Evolutionary conservation across 2,888 invertebrate genomes (phyloP).

Genomic region (Pyrocoelia pectoralis): DNA sequence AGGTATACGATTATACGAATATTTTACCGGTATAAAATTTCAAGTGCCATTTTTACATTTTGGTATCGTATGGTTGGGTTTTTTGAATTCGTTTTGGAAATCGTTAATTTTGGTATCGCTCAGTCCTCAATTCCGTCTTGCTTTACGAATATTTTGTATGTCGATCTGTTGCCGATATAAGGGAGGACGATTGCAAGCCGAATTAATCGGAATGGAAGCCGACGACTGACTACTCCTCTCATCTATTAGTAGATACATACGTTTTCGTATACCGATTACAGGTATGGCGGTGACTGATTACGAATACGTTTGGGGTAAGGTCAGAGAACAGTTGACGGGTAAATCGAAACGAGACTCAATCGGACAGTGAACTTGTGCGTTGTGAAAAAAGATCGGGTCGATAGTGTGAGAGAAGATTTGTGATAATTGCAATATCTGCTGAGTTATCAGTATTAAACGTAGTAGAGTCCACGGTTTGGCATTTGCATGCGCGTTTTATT

Average conservation of each 20-base stretch:
- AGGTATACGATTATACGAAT: conserved; percentile 80
- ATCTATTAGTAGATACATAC: conserved; percentile 45
- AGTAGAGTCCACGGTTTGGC: too few relatives aligned
- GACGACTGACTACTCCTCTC: conserved; percentile 72
- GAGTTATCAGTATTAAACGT: neutral
- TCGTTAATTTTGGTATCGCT: conserved; percentile 87
- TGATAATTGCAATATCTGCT: conserved; percentile 18
- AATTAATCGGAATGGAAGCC: conserved; percentile 85
- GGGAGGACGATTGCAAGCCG: conserved; percentile 82
- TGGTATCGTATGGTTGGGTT: conserved; percentile 93
- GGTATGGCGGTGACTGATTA: conserved; percentile 56
- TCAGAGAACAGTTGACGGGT: conserved; percentile 41
- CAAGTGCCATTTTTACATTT: conserved; percentile 89
- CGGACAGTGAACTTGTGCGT: neutral
- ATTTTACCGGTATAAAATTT: conserved; percentile 67
- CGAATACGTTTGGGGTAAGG: conserved; percentile 54
- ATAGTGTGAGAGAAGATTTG: conserved; percentile 4
- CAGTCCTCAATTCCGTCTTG: conserved; percentile 92
- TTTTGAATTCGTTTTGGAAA: conserved; percentile 96
- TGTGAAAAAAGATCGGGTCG: too few relatives aligned
- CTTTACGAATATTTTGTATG: conserved; percentile 86
- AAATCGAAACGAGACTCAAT: conserved; percentile 16
- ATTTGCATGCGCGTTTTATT: too few relatives aligned
- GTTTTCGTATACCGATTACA: conserved; percentile 51
- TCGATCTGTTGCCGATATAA: conserved; percentile 89